Percentiles rank a stretch among this genome's conserved stretches.
Conservation (phyloP, 2,113 vertebrate genomes). For the Scopus umbretta region DNA sequence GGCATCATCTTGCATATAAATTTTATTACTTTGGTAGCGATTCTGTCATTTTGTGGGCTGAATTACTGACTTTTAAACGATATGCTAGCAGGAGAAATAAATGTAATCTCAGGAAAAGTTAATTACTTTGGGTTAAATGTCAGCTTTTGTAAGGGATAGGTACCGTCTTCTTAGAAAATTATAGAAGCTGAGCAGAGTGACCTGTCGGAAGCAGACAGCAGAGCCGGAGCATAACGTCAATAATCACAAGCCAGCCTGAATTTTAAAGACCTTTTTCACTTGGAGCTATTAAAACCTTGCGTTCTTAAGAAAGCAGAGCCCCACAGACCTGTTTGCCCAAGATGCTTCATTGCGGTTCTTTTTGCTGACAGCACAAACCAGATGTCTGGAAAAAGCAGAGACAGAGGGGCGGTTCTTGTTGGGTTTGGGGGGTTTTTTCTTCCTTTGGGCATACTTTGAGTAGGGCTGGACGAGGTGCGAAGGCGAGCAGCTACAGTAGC, state of each 20-base stretch:
- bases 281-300: not conserved
- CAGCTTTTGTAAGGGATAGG: not conserved
- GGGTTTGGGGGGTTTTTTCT: too few relatives aligned
- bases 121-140: not conserved
- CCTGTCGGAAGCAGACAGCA: not conserved
- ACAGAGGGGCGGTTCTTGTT: too few relatives aligned
- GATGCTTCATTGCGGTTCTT: not conserved
- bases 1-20: not conserved
- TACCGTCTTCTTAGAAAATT: not conserved
- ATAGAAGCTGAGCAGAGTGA: not conserved
- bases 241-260: not conserved
- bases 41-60: not conserved
- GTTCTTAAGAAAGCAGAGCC: not conserved
- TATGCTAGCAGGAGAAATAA: not conserved
- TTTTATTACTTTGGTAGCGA: not conserved
- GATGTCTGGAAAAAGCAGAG: not conserved
- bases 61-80: not conserved
- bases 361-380: not conserved
- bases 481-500: fast-evolving
- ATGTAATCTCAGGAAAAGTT: not conserved
- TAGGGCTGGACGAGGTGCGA: fast-evolving
- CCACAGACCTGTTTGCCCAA: not conserved
- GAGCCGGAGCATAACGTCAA: not conserved
- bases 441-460: not conserved
- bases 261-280: not conserved